Percentiles rank a stretch among this genome's conserved stretches.
Conservation (phyloP, 2,113 vertebrate species). For the Alaudala cheleensis region DNA sequence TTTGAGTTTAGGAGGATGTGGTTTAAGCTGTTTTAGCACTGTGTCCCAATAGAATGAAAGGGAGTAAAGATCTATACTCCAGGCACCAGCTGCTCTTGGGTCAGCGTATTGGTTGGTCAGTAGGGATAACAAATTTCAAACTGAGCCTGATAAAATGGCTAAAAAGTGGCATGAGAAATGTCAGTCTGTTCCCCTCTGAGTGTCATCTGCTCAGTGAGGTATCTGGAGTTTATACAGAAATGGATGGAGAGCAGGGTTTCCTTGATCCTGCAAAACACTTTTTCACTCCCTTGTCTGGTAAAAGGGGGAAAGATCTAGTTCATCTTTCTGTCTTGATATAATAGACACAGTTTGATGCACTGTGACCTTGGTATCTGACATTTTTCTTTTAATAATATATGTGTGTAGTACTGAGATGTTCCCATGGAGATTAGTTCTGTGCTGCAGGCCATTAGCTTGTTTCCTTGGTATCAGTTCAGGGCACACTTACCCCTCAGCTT, state of each 20-base stretch:
- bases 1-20: neutral
- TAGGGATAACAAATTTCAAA: neutral
- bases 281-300: neutral
- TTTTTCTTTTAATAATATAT: constrained; percentile 45
- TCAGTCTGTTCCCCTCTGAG: neutral
- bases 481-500: neutral
- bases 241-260: neutral
- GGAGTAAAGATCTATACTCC: neutral
- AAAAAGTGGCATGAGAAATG: neutral
- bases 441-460: constrained; percentile 48
- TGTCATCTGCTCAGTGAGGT: neutral
- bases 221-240: neutral
- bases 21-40: neutral
- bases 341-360: constrained; percentile 17
- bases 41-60: neutral
- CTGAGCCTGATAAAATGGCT: neutral
- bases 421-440: constrained; percentile 47
- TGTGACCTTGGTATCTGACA: constrained; percentile 29
- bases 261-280: neutral
- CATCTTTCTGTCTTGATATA: constrained; percentile 13
- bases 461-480: constrained; percentile 52
- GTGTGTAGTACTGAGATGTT: constrained; percentile 22
- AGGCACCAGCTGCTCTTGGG: neutral
- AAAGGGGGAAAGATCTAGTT: neutral
- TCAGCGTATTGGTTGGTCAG: neutral